phyloP scores from a whole-genome alignment of 2,797 vertebrate species.

The Sebastes oblongus region DNA sequence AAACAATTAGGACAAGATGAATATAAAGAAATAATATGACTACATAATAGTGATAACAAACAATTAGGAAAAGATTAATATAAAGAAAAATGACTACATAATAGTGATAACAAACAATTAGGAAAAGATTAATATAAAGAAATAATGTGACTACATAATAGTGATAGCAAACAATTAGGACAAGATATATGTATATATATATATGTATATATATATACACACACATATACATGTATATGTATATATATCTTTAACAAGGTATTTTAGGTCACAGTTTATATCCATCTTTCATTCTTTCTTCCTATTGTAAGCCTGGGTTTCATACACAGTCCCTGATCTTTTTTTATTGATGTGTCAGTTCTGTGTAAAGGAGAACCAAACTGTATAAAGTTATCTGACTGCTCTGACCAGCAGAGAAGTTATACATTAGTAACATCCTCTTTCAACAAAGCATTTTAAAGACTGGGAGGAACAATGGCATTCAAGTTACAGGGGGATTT shows the following conservation, averaged over 20 bases:
- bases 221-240: too few species aligned
- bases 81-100: too few species aligned
- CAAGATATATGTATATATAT: too few species aligned
- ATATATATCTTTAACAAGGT: neutral
- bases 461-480: neutral
- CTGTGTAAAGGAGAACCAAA: slow-evolving; percentile 17
- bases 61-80: too few species aligned
- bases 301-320: neutral
- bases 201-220: too few species aligned
- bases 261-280: neutral
- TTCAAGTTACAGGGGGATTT: neutral
- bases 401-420: slow-evolving; percentile 51
- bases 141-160: too few species aligned
- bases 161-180: too few species aligned
- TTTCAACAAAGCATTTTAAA: slow-evolving; percentile 17
- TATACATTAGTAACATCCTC: slow-evolving; percentile 45
- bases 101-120: too few species aligned
- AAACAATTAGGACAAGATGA: too few species aligned
- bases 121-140: too few species aligned
- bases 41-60: too few species aligned
- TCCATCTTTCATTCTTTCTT: neutral
- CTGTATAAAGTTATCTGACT: neutral
- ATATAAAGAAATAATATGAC: too few species aligned
- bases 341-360: neutral
- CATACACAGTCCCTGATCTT: neutral